Percentiles rank a stretch among this genome's conserved stretches.
These are phyloP conservation scores for Lophius americanus DNA, from an alignment of 2,797 vertebrate genomes.

Conservation along the genomic window DNA sequence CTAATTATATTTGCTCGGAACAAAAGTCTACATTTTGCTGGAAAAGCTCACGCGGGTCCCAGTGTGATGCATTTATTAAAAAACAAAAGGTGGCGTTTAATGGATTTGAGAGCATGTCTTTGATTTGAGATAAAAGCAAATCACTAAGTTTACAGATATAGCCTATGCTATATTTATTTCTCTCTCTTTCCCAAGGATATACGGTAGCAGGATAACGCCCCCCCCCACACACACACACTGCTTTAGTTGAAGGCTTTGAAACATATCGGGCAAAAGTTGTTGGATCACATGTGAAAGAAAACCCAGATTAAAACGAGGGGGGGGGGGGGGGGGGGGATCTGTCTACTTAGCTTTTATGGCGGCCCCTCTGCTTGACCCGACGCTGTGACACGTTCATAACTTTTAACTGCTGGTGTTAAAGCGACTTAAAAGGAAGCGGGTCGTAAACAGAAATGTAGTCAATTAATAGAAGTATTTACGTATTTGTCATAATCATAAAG, in stretches of 20 bases:
- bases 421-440: conserved; percentile 52
- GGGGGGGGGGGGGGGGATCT: conserved; percentile 71
- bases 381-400: conserved; percentile 70
- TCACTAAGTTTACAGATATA: conserved; percentile 68
- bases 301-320: conserved; percentile 76
- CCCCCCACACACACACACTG: conserved; percentile 4
- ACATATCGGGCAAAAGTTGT: conserved; percentile 22
- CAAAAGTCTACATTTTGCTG: conserved; percentile 81
- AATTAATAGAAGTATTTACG: conserved; percentile 67
- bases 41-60: conserved; percentile 75
- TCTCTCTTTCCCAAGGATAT: conserved; percentile 68
- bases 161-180: conserved; percentile 51
- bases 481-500: conserved; percentile 49
- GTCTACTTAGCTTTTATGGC: conserved; percentile 69
- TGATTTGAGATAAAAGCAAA: conserved; percentile 82
- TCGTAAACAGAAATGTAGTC: conserved; percentile 62
- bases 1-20: conserved; percentile 85
- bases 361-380: conserved; percentile 59
- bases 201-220: conserved; percentile 46
- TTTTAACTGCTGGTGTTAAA: conserved; percentile 60
- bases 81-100: conserved; percentile 79
- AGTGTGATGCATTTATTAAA: conserved; percentile 75
- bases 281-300: conserved; percentile 59
- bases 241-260: conserved; percentile 52
- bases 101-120: conserved; percentile 74